Base-by-base conservation (phyloP, 2,888 invertebrate species). In the Coleophora deauratella region DNA sequence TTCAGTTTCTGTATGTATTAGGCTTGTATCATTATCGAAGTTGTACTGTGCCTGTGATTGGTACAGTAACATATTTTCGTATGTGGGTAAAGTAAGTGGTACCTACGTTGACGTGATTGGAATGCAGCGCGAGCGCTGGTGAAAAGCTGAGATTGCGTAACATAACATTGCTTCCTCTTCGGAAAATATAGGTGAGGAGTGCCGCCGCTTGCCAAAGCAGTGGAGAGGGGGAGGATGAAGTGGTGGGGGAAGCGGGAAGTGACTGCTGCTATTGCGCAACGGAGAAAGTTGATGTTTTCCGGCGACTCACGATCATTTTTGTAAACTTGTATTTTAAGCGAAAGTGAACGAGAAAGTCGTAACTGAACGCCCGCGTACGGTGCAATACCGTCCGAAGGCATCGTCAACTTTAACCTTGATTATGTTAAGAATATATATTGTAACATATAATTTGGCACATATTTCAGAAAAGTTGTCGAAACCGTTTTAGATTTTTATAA, bases 301-400 rank as follows among this genome's bases (percentile, higher is more conserved):
- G 81, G 66, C 71, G 74, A 66, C 72, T 73, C 66, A 71, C 74
- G 70, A 77, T 76, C 72, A 75, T 84, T 82, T 85, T 82, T 74
- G 81, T 81, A 70, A 78, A 80, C 75, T 80, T 82, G 84, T 77
- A 79, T 80, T 81, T 78, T 77, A 68, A 81, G 77, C 80, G 81
- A 81, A 84, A 84, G 81, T 74, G 65, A 72, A 66, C 64, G 69
- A 72, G 80, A 80, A 78, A 76, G 78, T 68, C 43, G 46, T 45
- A 50, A 50, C 51, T 49, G 33, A 36, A 33, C 40, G 33, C 27
- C 36, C n/a, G 2, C n/a, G n/a, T n/a, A n/a, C 28, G 31, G 35
- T 36, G 32, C 41, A 42, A 41, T 33, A 42, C 41, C 32, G 35
- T 28, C 13, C 14, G 8, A 27, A 12, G 36, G 35, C 35, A 33